A percentile compares a stretch with the other conserved stretches of the same genome.
phyloP scores from a whole-genome alignment of 2,888 invertebrate species.

The Abrostola tripartita region DNA sequence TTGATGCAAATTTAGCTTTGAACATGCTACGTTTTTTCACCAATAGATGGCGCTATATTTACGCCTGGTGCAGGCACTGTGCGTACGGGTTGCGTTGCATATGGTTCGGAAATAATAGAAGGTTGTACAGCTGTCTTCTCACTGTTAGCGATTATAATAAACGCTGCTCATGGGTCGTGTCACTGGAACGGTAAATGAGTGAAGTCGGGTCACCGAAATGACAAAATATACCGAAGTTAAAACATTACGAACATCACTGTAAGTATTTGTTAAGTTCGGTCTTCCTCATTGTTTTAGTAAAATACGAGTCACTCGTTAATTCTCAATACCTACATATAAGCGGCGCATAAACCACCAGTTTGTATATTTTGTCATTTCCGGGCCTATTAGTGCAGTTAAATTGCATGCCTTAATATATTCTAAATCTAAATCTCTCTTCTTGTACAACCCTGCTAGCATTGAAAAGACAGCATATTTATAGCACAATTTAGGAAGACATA shows the following conservation, averaged over 20 bases:
- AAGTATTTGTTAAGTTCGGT: not conserved
- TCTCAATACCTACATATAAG: not conserved
- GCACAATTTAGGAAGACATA: constrained; percentile 75
- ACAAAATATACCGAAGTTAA: constrained; percentile 38
- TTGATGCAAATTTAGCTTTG: constrained; percentile 21
- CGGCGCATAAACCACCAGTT: not conserved
- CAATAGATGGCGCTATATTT: constrained; percentile 37
- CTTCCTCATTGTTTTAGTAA: not conserved
- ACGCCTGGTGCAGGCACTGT: constrained; percentile 18
- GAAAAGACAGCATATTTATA: constrained; percentile 66
- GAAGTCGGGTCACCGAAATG: constrained; percentile 25
- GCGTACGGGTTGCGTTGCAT: constrained; percentile 29
- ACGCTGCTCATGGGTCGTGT: constrained; percentile 9
- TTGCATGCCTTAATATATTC: constrained; percentile 53
- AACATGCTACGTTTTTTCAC: constrained; percentile 16
- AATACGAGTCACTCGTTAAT: not conserved
- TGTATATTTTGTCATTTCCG: constrained; percentile 43
- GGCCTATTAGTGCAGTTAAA: constrained; percentile 30
- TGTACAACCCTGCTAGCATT: constrained; percentile 60
- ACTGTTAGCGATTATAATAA: constrained; percentile 58
- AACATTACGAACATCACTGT: not conserved
- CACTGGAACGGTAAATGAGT: constrained; percentile 19
- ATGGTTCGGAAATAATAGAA: constrained; percentile 34
- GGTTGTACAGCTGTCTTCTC: constrained; percentile 62
- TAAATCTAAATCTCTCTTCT: constrained; percentile 33